Base-by-base conservation (phyloP, 2,113 vertebrate species). In the Gambusia holbrooki region DNA sequence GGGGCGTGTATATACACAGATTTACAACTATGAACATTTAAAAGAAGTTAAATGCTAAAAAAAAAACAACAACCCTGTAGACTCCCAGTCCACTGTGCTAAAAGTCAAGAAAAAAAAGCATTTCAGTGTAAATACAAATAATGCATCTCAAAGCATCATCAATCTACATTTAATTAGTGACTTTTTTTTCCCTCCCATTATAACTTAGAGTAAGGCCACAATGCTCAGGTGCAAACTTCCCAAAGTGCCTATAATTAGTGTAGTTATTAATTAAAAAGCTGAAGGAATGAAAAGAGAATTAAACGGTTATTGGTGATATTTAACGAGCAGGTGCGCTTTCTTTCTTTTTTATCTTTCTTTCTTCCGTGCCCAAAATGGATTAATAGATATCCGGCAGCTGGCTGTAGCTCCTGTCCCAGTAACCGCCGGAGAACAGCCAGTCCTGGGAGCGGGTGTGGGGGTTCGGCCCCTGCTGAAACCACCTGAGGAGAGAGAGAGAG, bases 311-410 rank as follows among this genome's bases (percentile, higher is more conserved):
- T 48, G 60, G 48, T 71, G 54, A 48, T 67, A 28, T 27, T 61
- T 45, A 42, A 42, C 14, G 17, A 15, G 28, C 32, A 74, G 37
- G 45, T 19, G 64, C 1, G 6, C 2, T 51, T 51, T n/a, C 19
- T 51, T 51, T 11, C 2, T 37, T 2, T 37, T 37, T 10, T 35
- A 33, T 8, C 11, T 35, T 37, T 37, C 35, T 37, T 48, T 48
- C 45, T 19, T 48, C 45, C 5, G 17, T 19, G 45, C 45, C 19
- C 17, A 48, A 48, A 48, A 48, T 48, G 22, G 5, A 17, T 96
- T 92, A 99, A 94, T 98, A 99, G 94, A 99, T 99, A 88, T 99
- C 97, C 77, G 96, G 96, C 84, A 98, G 93, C 84, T 95, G 94
- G 75, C 93, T 94, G 91, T 99, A 98, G 74, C 95, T 96, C 89